Percentiles rank a stretch among this genome's conserved stretches.
These are phyloP conservation scores for Conger conger DNA, from an alignment of 2,113 vertebrate genomes.

Conservation along the genomic window DNA sequence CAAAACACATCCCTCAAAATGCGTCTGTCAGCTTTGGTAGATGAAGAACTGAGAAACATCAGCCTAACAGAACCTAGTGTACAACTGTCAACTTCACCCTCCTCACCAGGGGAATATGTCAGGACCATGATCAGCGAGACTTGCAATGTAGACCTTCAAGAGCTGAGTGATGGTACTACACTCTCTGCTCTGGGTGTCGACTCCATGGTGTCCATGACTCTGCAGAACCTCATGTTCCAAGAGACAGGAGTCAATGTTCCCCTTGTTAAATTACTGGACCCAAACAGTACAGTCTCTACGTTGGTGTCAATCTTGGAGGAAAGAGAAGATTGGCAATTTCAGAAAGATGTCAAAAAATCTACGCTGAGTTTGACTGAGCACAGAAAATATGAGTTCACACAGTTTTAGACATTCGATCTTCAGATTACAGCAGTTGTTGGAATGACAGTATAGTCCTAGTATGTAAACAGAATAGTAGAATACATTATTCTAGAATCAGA, in stretches of 20 bases:
- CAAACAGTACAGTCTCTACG: slow-evolving; percentile 66
- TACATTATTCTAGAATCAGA: no score
- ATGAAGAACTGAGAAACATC: slow-evolving; percentile 53
- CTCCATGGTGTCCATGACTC: slow-evolving; percentile 78
- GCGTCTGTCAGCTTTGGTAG: slow-evolving; percentile 62
- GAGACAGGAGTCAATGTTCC: slow-evolving; percentile 74
- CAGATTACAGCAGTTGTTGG: no score
- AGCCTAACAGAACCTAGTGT: slow-evolving; percentile 9
- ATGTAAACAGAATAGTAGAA: no score
- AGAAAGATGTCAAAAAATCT: no score
- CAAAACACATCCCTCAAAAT: slow-evolving; percentile 63
- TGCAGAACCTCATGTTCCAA: slow-evolving; percentile 72
- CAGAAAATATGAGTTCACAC: neutral
- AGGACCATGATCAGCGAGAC: slow-evolving; percentile 66
- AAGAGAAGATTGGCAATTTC: slow-evolving; percentile 14
- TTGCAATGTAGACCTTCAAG: slow-evolving; percentile 45
- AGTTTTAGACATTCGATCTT: slow-evolving; percentile 16
- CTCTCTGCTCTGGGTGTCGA: slow-evolving; percentile 76
- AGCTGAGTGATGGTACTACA: slow-evolving; percentile 61
- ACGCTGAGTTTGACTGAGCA: no score
- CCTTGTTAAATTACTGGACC: slow-evolving; percentile 74
- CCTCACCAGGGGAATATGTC: slow-evolving; percentile 61
- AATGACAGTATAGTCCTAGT: no score
- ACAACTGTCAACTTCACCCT: slow-evolving; percentile 24
- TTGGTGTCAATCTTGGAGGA: slow-evolving; percentile 62